Evolutionary conservation across 2,113 vertebrate genomes (phyloP).

Genomic region (Gavia stellata): DNA sequence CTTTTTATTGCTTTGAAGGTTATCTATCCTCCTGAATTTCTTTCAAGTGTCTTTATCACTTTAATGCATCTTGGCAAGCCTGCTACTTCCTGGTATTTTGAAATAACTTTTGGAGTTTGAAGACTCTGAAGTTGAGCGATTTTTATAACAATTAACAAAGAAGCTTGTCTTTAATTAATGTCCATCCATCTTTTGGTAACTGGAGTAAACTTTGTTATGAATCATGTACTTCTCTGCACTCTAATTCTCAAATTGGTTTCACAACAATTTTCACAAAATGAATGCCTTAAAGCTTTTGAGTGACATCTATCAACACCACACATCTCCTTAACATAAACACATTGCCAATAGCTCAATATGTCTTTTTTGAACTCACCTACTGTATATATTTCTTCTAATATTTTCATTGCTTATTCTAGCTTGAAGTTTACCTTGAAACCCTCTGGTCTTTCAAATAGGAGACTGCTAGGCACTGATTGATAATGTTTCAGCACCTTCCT

Average conservation of each 20-base stretch:
- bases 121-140: neutral
- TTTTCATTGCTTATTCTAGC: neutral
- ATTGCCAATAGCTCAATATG: neutral
- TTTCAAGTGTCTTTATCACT: conserved; percentile 40
- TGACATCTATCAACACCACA: neutral
- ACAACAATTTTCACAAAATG: neutral
- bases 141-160: neutral
- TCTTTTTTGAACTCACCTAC: neutral
- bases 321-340: neutral
- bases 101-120: neutral
- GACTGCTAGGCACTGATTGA: neutral
- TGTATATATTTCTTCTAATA: neutral
- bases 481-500: neutral
- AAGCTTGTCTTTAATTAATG: neutral
- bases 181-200: neutral
- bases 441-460: neutral
- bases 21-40: conserved; percentile 6
- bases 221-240: neutral
- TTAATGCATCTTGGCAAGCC: conserved; percentile 28
- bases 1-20: conserved; percentile 24
- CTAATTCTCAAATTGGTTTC: neutral
- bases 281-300: neutral
- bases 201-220: neutral
- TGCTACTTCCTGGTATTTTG: neutral
- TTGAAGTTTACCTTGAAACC: neutral